Base-by-base conservation (phyloP, 2,113 vertebrate species). In the Sterrhoptilus dennistouni region DNA sequence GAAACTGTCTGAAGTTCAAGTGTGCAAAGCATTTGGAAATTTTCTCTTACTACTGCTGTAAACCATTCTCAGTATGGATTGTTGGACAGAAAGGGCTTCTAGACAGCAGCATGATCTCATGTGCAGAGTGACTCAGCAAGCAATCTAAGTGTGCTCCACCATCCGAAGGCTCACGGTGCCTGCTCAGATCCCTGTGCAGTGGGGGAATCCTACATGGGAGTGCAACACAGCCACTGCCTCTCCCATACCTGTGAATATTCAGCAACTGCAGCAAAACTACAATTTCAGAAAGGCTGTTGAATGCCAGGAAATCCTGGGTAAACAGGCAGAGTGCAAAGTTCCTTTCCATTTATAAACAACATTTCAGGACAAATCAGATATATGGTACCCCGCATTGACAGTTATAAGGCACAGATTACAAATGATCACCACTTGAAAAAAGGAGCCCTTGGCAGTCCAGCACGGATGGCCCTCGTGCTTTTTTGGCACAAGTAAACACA, bases 231-330 rank as follows among this genome's bases (percentile, higher is more conserved):
- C 63, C 61, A 82, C 66, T 71, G 49, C 63, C 9, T 25, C 18
- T 61, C 28, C 6, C 23, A 40, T 23, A 74, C 50, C 64, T 21
- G 14, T 3, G 14, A 83, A 28, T 33, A 35, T 49, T 53, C 63
- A 80, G 59, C 74, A 82, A 14, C 15, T 31, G 44, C 83, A 38
- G 91, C 77, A 89, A 33, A 90, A 63, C 45, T 17, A 12, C 25
- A 74, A 8, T 50, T 75, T 74, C 84, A 87, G 90, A 52, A 53
- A 87, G 53, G 69, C 74, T 28, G 35, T 1, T 77, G 86, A 95
- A 92, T 89, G 83, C 52, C 95, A 95, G 93, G 93, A 97, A 97
- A 96, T 95, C 91, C 93, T 82, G 86, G 89, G 83, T 91, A 95
- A 97, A 93, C 56, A 75, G 64, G 80, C 91, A 93, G 56, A 92